Base-by-base conservation (phyloP, 2,888 invertebrate species). In the Pheosia tremula region DNA sequence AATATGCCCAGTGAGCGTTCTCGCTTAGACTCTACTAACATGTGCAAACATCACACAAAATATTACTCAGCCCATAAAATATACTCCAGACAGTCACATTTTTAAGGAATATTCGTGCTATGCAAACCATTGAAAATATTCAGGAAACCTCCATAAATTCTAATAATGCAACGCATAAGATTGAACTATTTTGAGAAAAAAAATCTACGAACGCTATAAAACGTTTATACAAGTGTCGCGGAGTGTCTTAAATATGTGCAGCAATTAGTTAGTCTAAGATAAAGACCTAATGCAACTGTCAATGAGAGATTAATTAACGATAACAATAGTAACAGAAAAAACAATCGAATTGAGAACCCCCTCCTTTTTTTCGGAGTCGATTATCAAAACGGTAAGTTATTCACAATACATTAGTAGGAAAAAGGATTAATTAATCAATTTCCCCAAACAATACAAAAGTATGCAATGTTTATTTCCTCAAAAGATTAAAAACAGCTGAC, bases 171-270 rank as follows among this genome's bases (percentile, higher is more conserved):
- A 1, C 5, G n/a, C 8, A 24, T 1, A 24, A 24, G 24, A 24
- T 24, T 24, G 24, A 24, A 24, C 2, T 24, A 24, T 24, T 1
- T 24, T 1, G 24, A 24, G 2, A 24, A 24, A 24, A 24, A 24
- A 2, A 24, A 24, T 24, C 24, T 24, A 24, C 24, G 24, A 24
- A 24, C 0, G 24, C 24, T 24, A 63, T 52, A 57, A 57, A 53
- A 13, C 45, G n/a, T 64, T 69, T 69, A 67, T 67, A 72, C 24
- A 24, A 24, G 24, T 24, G 24, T 24, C 24, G 24, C 24, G 66
- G 56, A 60, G 58, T 74, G 62, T 49, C 55, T 54, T 58, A 53
- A 41, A 49, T 38, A 38, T 45, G 10, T 50, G 58, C 49, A 60
- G 11, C 47, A 47, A 59, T 69, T 60, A 24, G 24, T 9, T 9